Conservation (phyloP, 2,797 vertebrate species). For the Masticophis lateralis region DNA sequence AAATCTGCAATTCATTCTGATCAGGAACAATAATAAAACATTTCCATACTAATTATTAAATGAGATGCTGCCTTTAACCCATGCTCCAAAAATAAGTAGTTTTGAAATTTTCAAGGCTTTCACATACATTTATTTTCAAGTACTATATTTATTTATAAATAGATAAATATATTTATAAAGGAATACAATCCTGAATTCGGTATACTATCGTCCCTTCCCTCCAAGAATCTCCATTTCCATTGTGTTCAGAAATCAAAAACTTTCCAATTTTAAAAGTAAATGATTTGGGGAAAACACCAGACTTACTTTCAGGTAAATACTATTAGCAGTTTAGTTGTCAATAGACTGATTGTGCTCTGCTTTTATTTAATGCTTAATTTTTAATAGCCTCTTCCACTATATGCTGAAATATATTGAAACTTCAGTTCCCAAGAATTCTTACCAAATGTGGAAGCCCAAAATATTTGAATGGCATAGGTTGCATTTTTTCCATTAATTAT, state of each 20-base stretch:
- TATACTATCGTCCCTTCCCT: neutral
- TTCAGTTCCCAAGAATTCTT: neutral
- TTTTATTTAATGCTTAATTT: neutral
- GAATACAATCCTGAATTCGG: neutral
- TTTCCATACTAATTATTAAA: neutral
- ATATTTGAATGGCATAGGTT: neutral
- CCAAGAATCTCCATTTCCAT: neutral
- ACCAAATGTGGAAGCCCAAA: neutral
- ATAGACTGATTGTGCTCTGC: neutral
- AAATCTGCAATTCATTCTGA: neutral
- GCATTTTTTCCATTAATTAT: neutral
- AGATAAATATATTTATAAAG: neutral
- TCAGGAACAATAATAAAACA: neutral
- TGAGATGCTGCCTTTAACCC: fast-evolving
- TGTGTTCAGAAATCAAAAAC: neutral
- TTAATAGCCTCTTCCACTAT: neutral
- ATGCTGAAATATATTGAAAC: neutral
- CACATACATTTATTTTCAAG: neutral
- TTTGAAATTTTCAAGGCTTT: neutral
- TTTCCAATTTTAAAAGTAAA: neutral
- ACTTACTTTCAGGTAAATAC: neutral
- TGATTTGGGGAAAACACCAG: neutral
- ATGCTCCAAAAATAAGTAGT: neutral
- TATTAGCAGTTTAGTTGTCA: neutral
- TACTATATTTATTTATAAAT: neutral